Percentiles rank a stretch among this genome's conserved stretches.
These are phyloP conservation scores for Pseudochirops cupreus DNA, from an alignment of 2,797 vertebrate species.

Conservation along the genomic window DNA sequence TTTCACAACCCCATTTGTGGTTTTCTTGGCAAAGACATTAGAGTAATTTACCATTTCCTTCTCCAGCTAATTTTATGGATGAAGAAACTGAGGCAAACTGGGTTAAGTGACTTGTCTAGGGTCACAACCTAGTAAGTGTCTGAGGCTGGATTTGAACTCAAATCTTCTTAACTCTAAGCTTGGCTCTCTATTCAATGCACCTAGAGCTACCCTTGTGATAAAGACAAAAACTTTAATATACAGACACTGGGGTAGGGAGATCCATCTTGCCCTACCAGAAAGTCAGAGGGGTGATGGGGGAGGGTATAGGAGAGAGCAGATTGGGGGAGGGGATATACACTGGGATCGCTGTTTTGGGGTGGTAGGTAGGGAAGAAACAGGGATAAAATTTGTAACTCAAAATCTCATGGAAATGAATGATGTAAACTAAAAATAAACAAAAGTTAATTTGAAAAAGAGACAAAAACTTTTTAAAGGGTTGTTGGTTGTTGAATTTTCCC, in stretches of 20 bases:
- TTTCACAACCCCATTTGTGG: neutral
- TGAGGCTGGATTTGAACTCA: neutral
- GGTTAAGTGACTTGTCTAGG: neutral
- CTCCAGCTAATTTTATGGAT: neutral
- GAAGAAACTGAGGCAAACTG: neutral
- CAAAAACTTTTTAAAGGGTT: neutral
- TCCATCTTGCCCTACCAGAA: no score
- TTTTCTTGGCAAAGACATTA: neutral
- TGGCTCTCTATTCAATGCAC: neutral
- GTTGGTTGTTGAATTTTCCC: neutral
- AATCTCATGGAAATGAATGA: no score
- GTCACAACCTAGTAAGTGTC: neutral
- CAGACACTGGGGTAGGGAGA: no score
- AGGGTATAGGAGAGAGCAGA: no score
- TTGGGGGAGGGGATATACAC: no score
- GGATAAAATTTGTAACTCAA: no score
- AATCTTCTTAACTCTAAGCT: neutral
- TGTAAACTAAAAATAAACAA: no score
- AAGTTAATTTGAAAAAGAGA: neutral
- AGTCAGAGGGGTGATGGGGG: no score
- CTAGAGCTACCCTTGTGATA: neutral
- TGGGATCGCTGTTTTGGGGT: no score
- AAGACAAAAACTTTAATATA: neutral
- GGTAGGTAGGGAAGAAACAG: no score
- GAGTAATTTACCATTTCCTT: neutral